These are phyloP conservation scores for Monochamus alternatus DNA, from an alignment of 2,888 invertebrate genomes.

Conservation along the genomic window DNA sequence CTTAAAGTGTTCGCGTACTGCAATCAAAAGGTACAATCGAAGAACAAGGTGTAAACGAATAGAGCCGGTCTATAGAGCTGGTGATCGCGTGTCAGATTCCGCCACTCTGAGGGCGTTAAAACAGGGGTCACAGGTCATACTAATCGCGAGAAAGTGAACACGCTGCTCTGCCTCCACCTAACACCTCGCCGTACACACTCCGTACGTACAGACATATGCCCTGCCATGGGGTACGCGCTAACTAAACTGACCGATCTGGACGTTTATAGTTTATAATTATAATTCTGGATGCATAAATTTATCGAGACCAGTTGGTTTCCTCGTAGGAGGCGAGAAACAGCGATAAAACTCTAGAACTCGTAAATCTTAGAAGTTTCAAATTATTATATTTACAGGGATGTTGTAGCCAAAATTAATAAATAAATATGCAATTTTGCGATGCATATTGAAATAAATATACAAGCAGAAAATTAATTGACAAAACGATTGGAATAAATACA, in stretches of 20 bases:
- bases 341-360: neutral
- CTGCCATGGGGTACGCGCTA: slow-evolving; percentile 51
- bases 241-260: slow-evolving; percentile 47
- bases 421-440: too few relatives aligned
- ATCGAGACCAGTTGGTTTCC: slow-evolving; percentile 17
- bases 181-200: slow-evolving; percentile 53
- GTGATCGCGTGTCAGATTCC: slow-evolving; percentile 61
- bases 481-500: too few relatives aligned
- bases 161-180: slow-evolving; percentile 61
- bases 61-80: slow-evolving; percentile 43
- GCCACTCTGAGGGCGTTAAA: slow-evolving; percentile 65
- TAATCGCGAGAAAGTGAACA: slow-evolving; percentile 68
- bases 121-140: slow-evolving; percentile 65
- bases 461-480: too few relatives aligned
- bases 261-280: slow-evolving; percentile 54
- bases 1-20: slow-evolving; percentile 51
- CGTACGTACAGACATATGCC: slow-evolving; percentile 46
- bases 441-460: too few relatives aligned
- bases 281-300: slow-evolving; percentile 38
- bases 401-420: too few relatives aligned
- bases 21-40: slow-evolving; percentile 58
- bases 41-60: slow-evolving; percentile 58
- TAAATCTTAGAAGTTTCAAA: neutral
- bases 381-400: too few relatives aligned
- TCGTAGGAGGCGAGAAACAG: slow-evolving; percentile 8